A percentile compares a stretch with the other conserved stretches of the same genome.
phyloP scores from a whole-genome alignment of 2,113 vertebrate species.

The Syngnathoides biaculeatus region DNA sequence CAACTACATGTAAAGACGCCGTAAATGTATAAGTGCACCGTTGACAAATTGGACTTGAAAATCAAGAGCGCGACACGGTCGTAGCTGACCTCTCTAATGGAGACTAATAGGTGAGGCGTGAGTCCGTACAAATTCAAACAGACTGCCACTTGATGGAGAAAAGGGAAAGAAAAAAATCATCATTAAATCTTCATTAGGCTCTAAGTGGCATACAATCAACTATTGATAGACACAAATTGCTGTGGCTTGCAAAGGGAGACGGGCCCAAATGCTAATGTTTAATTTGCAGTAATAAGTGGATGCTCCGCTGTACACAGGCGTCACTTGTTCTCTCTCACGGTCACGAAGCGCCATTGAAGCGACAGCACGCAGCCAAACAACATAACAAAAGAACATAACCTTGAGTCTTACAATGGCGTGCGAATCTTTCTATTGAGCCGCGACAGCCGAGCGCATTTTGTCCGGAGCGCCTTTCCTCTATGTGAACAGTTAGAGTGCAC shows the following conservation, averaged over 20 bases:
- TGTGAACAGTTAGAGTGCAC: slow-evolving; percentile 10
- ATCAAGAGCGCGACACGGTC: slow-evolving; percentile 43
- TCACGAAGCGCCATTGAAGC: slow-evolving; percentile 48
- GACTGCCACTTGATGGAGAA: slow-evolving; percentile 52
- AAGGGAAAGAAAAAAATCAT: slow-evolving; percentile 52
- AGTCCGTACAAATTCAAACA: slow-evolving; percentile 57
- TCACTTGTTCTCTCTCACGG: slow-evolving; percentile 27
- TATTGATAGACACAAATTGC: slow-evolving; percentile 76
- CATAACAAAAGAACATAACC: slow-evolving; percentile 60
- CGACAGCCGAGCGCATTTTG: slow-evolving; percentile 43
- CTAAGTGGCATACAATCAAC: slow-evolving; percentile 77
- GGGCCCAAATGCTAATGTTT: slow-evolving; percentile 72
- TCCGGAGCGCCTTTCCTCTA: slow-evolving; percentile 48
- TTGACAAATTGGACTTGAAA: slow-evolving; percentile 56
- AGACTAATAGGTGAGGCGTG: slow-evolving; percentile 63
- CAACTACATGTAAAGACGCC: neutral
- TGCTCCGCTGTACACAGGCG: slow-evolving; percentile 38
- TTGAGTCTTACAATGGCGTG: slow-evolving; percentile 52
- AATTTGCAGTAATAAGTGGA: slow-evolving; percentile 67
- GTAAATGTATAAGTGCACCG: neutral
- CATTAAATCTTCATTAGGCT: slow-evolving; percentile 78
- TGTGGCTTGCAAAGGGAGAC: slow-evolving; percentile 60
- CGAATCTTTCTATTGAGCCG: slow-evolving; percentile 37
- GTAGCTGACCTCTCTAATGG: slow-evolving; percentile 59
- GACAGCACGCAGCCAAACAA: slow-evolving; percentile 43